Evolutionary conservation across 2,888 invertebrate genomes (phyloP).

Genomic region (Ametastegia equiseti): DNA sequence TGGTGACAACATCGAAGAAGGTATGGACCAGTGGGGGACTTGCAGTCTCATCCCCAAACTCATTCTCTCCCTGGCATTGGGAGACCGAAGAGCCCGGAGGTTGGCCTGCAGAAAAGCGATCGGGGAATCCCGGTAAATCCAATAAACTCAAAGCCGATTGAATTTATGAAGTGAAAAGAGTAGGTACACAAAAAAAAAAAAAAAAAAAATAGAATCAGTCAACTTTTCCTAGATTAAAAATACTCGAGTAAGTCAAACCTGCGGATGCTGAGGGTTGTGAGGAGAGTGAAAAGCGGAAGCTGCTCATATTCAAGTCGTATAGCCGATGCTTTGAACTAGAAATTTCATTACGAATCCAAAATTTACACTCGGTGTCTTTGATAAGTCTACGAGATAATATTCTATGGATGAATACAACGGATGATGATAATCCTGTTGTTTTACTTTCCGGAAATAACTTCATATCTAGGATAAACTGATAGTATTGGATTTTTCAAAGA

Average conservation of each 20-base stretch:
- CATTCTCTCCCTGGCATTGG: slow-evolving; percentile 11
- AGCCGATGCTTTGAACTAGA: neutral
- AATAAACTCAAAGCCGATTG: slow-evolving; percentile 72
- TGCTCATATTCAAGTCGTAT: neutral
- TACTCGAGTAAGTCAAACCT: slow-evolving; percentile 17
- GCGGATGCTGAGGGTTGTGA: neutral
- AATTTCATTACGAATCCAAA: neutral
- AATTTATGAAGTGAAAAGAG: slow-evolving; percentile 74
- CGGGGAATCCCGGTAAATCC: slow-evolving; percentile 61
- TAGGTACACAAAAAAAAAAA: too few species aligned
- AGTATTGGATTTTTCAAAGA: neutral
- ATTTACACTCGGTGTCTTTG: neutral
- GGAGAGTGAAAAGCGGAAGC: neutral
- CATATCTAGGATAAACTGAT: neutral
- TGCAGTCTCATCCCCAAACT: slow-evolving; percentile 17
- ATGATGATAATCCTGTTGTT: neutral
- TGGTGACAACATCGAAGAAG: slow-evolving; percentile 34
- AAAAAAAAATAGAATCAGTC: slow-evolving; percentile 52
- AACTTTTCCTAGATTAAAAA: slow-evolving; percentile 34
- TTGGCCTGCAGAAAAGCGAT: slow-evolving; percentile 41
- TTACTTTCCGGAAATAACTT: neutral
- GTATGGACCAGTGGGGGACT: neutral
- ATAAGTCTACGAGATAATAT: neutral
- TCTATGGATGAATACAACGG: neutral
- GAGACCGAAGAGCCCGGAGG: neutral